Conservation (phyloP, 2,888 invertebrate genomes). For the Diarsia mendica region DNA sequence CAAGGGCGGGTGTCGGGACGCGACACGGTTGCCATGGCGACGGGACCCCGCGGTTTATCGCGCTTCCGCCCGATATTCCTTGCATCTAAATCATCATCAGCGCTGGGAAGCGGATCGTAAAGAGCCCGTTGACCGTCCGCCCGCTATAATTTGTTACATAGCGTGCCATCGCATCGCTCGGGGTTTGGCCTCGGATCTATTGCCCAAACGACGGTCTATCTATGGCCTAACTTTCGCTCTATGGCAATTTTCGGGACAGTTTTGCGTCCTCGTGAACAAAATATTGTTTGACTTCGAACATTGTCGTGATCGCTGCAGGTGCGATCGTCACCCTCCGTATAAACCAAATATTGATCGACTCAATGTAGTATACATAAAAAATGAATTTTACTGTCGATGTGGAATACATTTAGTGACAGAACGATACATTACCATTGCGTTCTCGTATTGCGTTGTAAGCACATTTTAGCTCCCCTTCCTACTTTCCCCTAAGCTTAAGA, state of each 20-base stretch:
- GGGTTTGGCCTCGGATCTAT: slow-evolving; percentile 65
- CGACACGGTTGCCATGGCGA: slow-evolving; percentile 80
- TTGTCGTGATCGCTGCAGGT: slow-evolving; percentile 40
- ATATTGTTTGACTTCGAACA: slow-evolving; percentile 19
- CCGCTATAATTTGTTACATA: slow-evolving; percentile 76
- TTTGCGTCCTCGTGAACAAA: slow-evolving; percentile 31
- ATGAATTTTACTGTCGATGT: slow-evolving; percentile 44
- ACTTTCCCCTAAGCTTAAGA: slow-evolving; percentile 73
- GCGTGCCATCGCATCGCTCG: slow-evolving; percentile 65
- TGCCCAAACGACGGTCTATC: slow-evolving; percentile 45
- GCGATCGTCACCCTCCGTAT: slow-evolving; percentile 19
- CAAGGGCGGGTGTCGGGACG: slow-evolving; percentile 80
- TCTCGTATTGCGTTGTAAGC: slow-evolving; percentile 76
- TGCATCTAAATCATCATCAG: slow-evolving; percentile 90
- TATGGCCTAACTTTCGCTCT: slow-evolving; percentile 40
- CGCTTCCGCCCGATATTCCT: slow-evolving; percentile 84
- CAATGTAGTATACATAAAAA: slow-evolving; percentile 36
- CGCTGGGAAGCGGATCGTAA: slow-evolving; percentile 85
- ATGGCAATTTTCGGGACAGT: slow-evolving; percentile 34
- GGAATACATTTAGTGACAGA: slow-evolving; percentile 60
- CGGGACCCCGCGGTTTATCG: slow-evolving; percentile 76
- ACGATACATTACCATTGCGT: slow-evolving; percentile 62
- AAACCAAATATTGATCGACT: slow-evolving; percentile 41
- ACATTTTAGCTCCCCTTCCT: slow-evolving; percentile 77
- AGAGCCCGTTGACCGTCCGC: slow-evolving; percentile 83